Percentiles rank a stretch among this genome's conserved stretches.
These are phyloP conservation scores for Reticulitermes lucifugus DNA, from an alignment of 2,888 invertebrate genomes.

Conservation along the genomic window DNA sequence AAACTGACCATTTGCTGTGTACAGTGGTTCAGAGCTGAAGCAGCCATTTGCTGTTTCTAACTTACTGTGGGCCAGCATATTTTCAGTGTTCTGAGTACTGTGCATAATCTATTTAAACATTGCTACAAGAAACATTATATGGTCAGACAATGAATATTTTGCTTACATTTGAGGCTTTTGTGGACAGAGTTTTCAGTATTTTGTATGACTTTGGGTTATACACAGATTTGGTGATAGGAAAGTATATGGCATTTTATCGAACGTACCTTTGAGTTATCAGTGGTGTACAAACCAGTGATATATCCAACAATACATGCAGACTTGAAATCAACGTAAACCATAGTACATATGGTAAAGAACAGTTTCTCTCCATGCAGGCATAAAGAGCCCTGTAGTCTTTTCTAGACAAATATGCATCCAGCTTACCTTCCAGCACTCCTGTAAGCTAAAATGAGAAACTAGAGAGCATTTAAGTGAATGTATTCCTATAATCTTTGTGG, in stretches of 20 bases:
- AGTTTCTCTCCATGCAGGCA: neutral
- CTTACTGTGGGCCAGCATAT: too few species aligned
- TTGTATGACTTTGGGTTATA: neutral
- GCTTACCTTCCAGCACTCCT: slow-evolving; percentile 1
- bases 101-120: neutral
- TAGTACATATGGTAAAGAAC: neutral
- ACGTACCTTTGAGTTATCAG: neutral
- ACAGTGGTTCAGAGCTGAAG: too few species aligned
- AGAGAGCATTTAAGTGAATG: slow-evolving; percentile 29
- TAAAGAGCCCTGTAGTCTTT: neutral
- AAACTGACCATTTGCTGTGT: too few species aligned
- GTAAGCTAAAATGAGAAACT: slow-evolving; percentile 9
- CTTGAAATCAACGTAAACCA: neutral
- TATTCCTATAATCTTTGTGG: neutral
- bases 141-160: neutral
- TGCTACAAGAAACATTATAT: neutral
- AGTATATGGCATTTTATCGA: neutral
- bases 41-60: too few species aligned
- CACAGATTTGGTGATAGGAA: too few species aligned
- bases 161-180: neutral
- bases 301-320: neutral
- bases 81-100: neutral
- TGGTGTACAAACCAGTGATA: neutral
- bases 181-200: neutral
- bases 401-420: slow-evolving; percentile 29